Percentiles rank a stretch among this genome's conserved stretches.
phyloP scores from a whole-genome alignment of 1,140 invertebrate genomes.

The Megathymus violae region DNA sequence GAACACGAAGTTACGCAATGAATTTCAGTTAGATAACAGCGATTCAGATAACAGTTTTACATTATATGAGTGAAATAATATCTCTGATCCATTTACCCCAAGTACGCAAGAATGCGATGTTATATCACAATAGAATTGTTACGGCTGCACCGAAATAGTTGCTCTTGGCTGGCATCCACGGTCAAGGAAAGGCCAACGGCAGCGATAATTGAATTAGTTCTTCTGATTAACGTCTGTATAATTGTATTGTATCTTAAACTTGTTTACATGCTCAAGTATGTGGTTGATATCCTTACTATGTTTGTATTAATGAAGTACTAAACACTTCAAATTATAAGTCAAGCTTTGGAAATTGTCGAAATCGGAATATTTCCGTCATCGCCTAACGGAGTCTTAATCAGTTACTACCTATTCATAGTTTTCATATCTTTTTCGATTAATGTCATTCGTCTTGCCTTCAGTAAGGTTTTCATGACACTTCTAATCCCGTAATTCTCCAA shows the following conservation, averaged over 20 bases:
- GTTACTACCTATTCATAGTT: too few relatives aligned
- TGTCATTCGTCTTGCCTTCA: too few relatives aligned
- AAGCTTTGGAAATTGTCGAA: too few relatives aligned
- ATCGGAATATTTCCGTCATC: too few relatives aligned
- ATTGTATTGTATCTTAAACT: conserved; percentile 12
- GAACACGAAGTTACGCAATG: neutral
- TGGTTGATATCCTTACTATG: too few relatives aligned
- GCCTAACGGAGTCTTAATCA: too few relatives aligned
- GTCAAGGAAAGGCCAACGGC: conserved; percentile 53
- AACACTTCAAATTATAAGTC: too few relatives aligned
- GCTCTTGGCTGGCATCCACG: conserved; percentile 62
- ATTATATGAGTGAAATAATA: conserved; percentile 12
- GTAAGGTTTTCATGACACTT: too few relatives aligned
- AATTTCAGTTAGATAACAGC: neutral
- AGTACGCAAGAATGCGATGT: conserved; percentile 17
- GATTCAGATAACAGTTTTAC: neutral
- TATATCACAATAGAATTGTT: conserved; percentile 32
- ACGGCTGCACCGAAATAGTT: conserved; percentile 52
- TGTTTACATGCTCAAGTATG: too few relatives aligned
- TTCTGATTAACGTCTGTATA: conserved; percentile 14
- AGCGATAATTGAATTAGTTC: conserved; percentile 46
- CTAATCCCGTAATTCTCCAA: too few relatives aligned
- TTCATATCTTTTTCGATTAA: too few relatives aligned
- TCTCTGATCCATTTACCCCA: conserved; percentile 18
- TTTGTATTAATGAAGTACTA: too few relatives aligned